Percentiles rank a stretch among this genome's conserved stretches.
Conservation (phyloP, 2,888 invertebrate species). For the Archaeoteleia sp. region DNA sequence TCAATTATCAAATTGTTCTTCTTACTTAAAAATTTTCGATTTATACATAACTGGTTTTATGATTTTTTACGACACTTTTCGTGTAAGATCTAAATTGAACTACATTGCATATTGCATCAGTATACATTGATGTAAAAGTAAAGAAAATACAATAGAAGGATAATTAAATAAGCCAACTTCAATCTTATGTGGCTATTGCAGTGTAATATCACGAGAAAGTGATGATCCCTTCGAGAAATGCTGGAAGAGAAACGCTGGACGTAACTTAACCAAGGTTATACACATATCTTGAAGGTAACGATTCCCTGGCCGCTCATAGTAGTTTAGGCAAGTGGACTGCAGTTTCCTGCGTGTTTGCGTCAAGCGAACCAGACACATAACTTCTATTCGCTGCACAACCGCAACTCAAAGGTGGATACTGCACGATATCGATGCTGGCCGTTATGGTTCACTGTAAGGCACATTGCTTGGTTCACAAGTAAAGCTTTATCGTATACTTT, state of each 20-base stretch:
- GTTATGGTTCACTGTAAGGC: no score
- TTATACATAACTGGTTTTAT: no score
- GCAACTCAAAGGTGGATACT: no score
- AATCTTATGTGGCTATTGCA: conserved; percentile 13
- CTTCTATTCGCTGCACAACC: conserved; percentile 56
- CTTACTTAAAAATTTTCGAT: no score
- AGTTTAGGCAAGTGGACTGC: conserved; percentile 48
- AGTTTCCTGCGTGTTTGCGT: conserved; percentile 56
- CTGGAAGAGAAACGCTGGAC: conserved; percentile 23
- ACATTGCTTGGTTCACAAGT: no score
- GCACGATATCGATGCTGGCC: no score
- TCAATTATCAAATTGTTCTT: no score
- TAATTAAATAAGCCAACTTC: conserved; percentile 30
- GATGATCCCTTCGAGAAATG: conserved; percentile 29
- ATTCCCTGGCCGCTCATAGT: conserved; percentile 55
- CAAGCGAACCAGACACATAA: conserved; percentile 64
- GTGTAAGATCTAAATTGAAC: no score
- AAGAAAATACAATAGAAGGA: conserved; percentile 9
- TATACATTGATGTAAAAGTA: conserved; percentile 18
- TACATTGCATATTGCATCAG: no score
- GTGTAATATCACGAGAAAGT: conserved; percentile 10
- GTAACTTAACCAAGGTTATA: conserved; percentile 27
- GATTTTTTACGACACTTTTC: no score
- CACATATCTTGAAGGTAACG: conserved; percentile 41
- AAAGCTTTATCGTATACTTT: no score